These are phyloP conservation scores for Poecilia wingei DNA, from an alignment of 2,797 vertebrate species.

Conservation along the genomic window DNA sequence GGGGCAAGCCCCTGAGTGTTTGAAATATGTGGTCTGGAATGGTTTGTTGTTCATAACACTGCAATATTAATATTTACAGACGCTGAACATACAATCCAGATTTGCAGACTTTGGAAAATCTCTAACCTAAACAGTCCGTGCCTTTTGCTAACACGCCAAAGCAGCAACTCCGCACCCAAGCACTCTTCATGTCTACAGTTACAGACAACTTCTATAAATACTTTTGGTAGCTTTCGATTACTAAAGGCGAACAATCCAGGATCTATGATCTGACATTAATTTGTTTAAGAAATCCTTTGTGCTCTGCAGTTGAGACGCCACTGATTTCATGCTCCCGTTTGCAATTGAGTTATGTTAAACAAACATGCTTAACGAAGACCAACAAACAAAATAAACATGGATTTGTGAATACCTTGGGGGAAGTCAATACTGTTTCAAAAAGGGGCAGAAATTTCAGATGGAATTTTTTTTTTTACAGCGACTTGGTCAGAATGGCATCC, in stretches of 20 bases:
- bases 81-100: constrained; percentile 31
- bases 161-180: constrained; percentile 42
- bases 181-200: constrained; percentile 47
- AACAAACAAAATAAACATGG: background rate
- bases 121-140: constrained; percentile 55
- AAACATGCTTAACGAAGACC: background rate
- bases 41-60: constrained; percentile 39
- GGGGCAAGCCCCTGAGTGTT: constrained; percentile 43
- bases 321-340: constrained; percentile 4
- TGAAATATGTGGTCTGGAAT: constrained; percentile 44
- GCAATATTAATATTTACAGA: constrained; percentile 49
- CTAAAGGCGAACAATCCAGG: constrained; percentile 33
- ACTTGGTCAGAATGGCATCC: background rate
- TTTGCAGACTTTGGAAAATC: constrained; percentile 43
- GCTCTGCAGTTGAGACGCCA: constrained; percentile 14
- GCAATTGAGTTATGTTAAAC: constrained; percentile 1
- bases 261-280: constrained; percentile 30
- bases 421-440: background rate
- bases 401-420: background rate
- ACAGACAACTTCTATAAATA: constrained; percentile 60
- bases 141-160: constrained; percentile 48
- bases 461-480: background rate
- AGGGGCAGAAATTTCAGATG: background rate
- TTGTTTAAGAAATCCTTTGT: constrained; percentile 8
- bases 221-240: constrained; percentile 56